phyloP scores from a whole-genome alignment of 1,140 invertebrate genomes.

The Bombus affinis region DNA sequence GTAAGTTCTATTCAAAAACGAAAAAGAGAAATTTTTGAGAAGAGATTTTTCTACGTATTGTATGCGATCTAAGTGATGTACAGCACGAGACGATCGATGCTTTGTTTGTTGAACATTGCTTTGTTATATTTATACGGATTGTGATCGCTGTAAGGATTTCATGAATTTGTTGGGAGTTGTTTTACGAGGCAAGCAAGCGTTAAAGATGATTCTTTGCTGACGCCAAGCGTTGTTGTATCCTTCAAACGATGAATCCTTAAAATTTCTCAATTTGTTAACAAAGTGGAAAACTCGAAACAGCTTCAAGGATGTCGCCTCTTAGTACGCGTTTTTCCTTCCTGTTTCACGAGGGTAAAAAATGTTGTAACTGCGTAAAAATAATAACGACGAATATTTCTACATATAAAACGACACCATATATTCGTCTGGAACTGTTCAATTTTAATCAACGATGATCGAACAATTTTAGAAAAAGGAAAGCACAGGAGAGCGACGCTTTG shows the following conservation, averaged over 20 bases:
- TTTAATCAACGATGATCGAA: neutral
- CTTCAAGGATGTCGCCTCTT: neutral
- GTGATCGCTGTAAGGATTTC: constrained; percentile 8
- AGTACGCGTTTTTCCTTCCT: neutral
- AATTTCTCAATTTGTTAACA: neutral
- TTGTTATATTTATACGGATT: constrained; percentile 40
- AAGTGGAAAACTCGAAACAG: neutral
- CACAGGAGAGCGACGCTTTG: neutral
- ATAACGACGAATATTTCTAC: neutral
- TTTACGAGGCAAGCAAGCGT: neutral
- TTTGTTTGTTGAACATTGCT: constrained; percentile 35
- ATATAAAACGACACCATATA: neutral
- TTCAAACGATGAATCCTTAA: neutral
- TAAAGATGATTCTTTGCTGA: neutral
- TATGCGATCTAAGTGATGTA: constrained; percentile 4
- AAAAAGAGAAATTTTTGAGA: neutral
- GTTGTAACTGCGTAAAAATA: neutral
- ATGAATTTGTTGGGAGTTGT: constrained; percentile 10
- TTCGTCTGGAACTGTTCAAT: neutral
- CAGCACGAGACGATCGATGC: neutral
- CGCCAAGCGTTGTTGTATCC: neutral
- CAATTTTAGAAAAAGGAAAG: neutral
- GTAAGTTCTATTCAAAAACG: neutral
- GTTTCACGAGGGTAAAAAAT: neutral
- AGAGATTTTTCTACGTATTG: constrained; percentile 21